Base-by-base conservation (phyloP, 2,113 vertebrate species). In the Mus pahari region DNA sequence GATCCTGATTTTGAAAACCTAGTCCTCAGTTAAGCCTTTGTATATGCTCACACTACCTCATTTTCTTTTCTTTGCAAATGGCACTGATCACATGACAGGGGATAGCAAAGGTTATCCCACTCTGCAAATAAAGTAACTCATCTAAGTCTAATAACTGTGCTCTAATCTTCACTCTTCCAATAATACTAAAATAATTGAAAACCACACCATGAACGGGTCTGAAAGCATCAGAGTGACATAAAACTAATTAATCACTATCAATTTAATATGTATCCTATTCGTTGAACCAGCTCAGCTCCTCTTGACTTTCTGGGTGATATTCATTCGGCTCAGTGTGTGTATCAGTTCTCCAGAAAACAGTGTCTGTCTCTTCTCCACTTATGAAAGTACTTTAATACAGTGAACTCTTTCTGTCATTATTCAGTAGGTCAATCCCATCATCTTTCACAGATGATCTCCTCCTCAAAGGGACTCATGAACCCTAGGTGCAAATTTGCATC, bases 191-290 rank as follows among this genome's bases (percentile, higher is more conserved):
- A 92, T 95, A 98, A 98, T 83, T 97, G 97, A 98, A 98, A 98
- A 98, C 84, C 89, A 94, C 88, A 97, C 94, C 90, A 45, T 94
- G 96, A 98, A 96, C 96, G 97, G 97, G 96, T 96, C 89, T 97
- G 96, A 98, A 97, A 97, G 77, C 91, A 87, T 82, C 77, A 97
- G 93, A 92, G 75, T 97, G 97, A 96, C 95, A 94, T 93, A 97
- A 98, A 98, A 96, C 92, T 98, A 98, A 98, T 97, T 96, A 97
- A 97, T 97, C 97, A 92, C 96, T 98, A 98, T 97, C 97, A 97
- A 96, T 97, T 88, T 97, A 96, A 97, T 98, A 97, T 84, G 55
- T 97, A 92, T 92, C 96, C 94, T 97, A 98, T 95, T 90, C 92
- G 16, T 97, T 97, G 98, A 96, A 97, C 96, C 94, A 97, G 95